These are phyloP conservation scores for Zhuqinia jingwanae DNA, from an alignment of 2,888 invertebrate genomes.

Conservation along the genomic window DNA sequence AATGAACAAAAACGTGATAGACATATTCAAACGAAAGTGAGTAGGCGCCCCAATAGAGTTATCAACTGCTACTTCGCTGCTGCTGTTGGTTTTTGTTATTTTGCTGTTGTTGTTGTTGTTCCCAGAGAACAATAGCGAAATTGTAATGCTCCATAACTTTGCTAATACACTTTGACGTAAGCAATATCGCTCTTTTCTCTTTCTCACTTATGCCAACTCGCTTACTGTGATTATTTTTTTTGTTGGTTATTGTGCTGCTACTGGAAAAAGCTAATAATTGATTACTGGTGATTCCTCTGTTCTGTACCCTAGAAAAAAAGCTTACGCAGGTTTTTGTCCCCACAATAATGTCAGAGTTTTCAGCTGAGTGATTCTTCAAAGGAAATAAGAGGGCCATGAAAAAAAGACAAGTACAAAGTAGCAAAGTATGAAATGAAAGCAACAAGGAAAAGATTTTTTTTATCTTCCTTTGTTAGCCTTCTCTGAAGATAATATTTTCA, in stretches of 20 bases:
- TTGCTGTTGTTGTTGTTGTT: not conserved
- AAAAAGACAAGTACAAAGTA: not conserved
- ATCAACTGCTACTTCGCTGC: too few relatives aligned
- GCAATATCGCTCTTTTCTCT: not conserved
- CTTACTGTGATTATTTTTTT: too few relatives aligned
- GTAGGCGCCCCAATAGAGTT: too few relatives aligned
- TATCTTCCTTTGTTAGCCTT: not conserved
- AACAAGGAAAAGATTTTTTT: not conserved
- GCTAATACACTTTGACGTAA: not conserved
- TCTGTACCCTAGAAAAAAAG: not conserved
- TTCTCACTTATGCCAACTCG: not conserved
- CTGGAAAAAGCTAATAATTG: conserved; percentile 39
- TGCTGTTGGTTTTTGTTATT: not conserved
- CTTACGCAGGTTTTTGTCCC: conserved; percentile 10
- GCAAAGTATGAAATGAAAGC: not conserved
- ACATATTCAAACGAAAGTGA: conserved; percentile 18
- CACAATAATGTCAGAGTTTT: conserved; percentile 23
- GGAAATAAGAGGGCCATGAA: not conserved
- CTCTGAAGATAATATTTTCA: not conserved
- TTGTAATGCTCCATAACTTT: not conserved
- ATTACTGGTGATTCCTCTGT: conserved; percentile 22
- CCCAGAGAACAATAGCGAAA: not conserved
- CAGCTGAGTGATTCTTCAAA: conserved; percentile 46
- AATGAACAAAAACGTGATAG: conserved; percentile 38
- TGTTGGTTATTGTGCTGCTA: conserved; percentile 15